Percentiles rank a stretch among this genome's conserved stretches.
Evolutionary conservation across 23 tunicate genomes (phyloP).

Genomic region (Trididemnum miniatum): DNA sequence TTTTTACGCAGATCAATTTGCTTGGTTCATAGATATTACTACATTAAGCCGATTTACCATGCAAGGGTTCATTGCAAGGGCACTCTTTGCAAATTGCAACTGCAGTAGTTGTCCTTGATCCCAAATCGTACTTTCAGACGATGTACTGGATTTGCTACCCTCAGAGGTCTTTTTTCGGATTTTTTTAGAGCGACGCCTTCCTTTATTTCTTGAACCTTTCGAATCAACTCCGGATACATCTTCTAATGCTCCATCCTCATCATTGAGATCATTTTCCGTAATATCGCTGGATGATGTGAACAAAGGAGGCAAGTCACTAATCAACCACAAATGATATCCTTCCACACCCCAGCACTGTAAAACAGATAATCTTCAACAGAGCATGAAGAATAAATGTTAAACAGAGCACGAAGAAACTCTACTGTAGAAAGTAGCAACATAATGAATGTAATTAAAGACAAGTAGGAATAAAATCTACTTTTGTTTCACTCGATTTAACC

Average conservation of each 20-base stretch:
- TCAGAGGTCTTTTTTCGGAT: constrained; percentile 10
- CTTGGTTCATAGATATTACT: background rate
- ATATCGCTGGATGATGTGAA: constrained; percentile 16
- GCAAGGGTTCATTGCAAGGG: constrained; percentile 93
- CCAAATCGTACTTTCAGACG: background rate
- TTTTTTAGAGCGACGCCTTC: background rate
- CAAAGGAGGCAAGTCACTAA: constrained; percentile 22
- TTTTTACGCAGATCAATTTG: background rate
- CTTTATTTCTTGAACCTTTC: background rate
- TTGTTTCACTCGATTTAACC: too few species aligned
- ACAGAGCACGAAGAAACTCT: too few species aligned
- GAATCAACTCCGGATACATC: background rate
- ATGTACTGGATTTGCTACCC: background rate
- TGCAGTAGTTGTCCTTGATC: constrained; percentile 61
- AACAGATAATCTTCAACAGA: too few species aligned
- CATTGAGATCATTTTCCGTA: constrained; percentile 1
- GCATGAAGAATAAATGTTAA: too few species aligned
- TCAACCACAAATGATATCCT: constrained; percentile 93
- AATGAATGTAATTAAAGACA: too few species aligned
- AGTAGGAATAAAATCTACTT: too few species aligned
- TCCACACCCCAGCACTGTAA: constrained; percentile 96
- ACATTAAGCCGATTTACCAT: constrained; percentile 35
- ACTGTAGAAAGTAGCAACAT: too few species aligned
- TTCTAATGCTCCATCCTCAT: background rate
- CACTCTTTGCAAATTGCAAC: constrained; percentile 87